Evolutionary conservation across 2,113 vertebrate genomes (phyloP), one percentile per base, ranked within the genome.

Genomic region (Typhlomys cinereus): DNA sequence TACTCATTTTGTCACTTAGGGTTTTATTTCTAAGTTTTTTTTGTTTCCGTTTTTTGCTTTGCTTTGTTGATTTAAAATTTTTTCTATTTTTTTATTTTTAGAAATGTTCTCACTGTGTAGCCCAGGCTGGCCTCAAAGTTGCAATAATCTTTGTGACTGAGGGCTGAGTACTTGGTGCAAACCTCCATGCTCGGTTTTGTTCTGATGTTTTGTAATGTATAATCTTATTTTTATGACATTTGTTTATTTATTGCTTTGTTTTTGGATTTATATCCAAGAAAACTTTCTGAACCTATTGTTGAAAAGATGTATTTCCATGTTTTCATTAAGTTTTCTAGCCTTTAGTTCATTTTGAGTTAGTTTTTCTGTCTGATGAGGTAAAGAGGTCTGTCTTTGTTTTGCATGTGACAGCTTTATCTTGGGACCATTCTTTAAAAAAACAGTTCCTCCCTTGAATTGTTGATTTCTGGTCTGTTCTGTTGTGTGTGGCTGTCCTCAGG

Each of bases 321-420:
- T 92, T 92, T 92, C n/a, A 74, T 76, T 23, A 73, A 31, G 25
- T 71, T 69, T 90, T 89, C 83, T 69, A 74, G 17, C 7, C 52
- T 85, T 91, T 76, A 85, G 54, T 67, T 15, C 84, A 46, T 73
- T 85, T 96, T 89, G 12, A 81, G 34, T 79, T 95, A 71, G 15
- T 82, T n/a, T 93, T 79, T 91, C 41, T 75, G 34, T 90, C 36
- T 82, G 39, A 13, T 71, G 61, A 87, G 71, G 83, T 25, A 73
- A 79, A 85, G 59, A 23, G 14, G 20, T 79, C 31, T 41, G 59
- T 1, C 20, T 59, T 90, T 93, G 34, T 67, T 88, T 88, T 91
- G 48, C 2, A 20, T 74, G 5, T 79, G 39, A 14, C 64, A 73
- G 12, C 57, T 29, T 88, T 69, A 36, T 85, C 36, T 12, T 12